A percentile compares a stretch with the other conserved stretches of the same genome.
These are phyloP conservation scores for Lepeophtheirus nordmannii DNA, from an alignment of 2,888 invertebrate species.

Conservation along the genomic window DNA sequence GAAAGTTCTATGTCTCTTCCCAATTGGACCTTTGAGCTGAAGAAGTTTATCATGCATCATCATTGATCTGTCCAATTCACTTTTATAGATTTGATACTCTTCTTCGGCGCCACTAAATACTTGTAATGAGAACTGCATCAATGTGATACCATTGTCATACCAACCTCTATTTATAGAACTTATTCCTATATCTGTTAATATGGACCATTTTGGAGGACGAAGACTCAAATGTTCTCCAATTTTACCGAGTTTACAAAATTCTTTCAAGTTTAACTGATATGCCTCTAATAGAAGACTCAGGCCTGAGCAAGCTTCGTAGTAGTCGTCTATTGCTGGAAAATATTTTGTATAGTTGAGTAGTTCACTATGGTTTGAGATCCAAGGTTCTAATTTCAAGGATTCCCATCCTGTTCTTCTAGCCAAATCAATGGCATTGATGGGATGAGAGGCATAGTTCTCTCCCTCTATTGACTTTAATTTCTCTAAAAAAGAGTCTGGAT, in stretches of 20 bases:
- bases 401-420: background rate
- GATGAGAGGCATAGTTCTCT: background rate
- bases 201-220: background rate
- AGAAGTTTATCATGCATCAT: constrained; percentile 6
- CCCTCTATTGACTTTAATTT: background rate
- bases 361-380: background rate
- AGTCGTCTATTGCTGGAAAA: background rate
- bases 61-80: background rate
- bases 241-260: background rate
- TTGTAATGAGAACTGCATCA: background rate
- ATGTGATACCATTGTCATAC: background rate
- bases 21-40: constrained; percentile 4
- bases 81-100: background rate
- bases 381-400: background rate
- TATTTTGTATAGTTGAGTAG: background rate
- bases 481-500: constrained; percentile 7
- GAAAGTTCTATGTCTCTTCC: background rate
- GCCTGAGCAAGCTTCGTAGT: background rate
- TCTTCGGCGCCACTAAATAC: background rate
- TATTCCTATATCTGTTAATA: background rate
- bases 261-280: background rate
- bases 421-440: background rate
- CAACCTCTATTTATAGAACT: constrained; percentile 5
- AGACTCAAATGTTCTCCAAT: background rate
- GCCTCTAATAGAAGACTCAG: constrained; percentile 2